phyloP scores from a whole-genome alignment of 2,797 vertebrate species.

The Phrynocephalus forsythii region DNA sequence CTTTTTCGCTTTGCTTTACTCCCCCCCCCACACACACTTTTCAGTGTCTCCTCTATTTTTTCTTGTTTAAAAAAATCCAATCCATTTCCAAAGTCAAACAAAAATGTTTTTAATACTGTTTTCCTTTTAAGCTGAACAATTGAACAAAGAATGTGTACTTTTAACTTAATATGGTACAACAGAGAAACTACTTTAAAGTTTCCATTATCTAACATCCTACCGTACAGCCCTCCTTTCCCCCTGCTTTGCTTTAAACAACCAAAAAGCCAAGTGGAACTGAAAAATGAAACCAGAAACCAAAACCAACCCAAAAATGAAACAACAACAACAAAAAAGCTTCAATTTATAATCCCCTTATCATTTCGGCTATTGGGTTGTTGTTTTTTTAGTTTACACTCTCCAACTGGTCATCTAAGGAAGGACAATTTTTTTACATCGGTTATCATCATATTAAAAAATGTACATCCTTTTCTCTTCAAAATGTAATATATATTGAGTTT shows the following conservation, averaged over 20 bases:
- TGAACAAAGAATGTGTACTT: constrained; percentile 84
- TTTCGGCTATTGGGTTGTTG: constrained; percentile 60
- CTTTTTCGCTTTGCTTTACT: neutral
- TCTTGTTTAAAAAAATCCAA: constrained; percentile 46
- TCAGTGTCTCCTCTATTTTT: neutral
- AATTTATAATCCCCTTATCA: constrained; percentile 65
- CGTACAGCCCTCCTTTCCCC: constrained; percentile 71
- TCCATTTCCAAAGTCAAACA: constrained; percentile 82
- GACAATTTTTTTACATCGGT: constrained; percentile 78
- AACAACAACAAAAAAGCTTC: constrained; percentile 59
- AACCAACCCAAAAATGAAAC: constrained; percentile 26
- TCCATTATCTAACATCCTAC: constrained; percentile 81
- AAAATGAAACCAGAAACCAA: constrained; percentile 43
- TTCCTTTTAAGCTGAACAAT: constrained; percentile 85
- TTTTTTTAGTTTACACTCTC: constrained; percentile 70
- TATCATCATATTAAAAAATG: constrained; percentile 79
- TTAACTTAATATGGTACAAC: constrained; percentile 86
- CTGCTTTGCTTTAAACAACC: constrained; percentile 73
- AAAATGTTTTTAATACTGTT: constrained; percentile 85
- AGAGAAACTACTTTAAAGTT: constrained; percentile 82
- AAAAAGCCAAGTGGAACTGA: constrained; percentile 77
- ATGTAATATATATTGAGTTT: constrained; percentile 79
- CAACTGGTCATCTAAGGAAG: constrained; percentile 76
- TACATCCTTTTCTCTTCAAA: constrained; percentile 79
- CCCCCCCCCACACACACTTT: no score